A percentile compares a stretch with the other conserved stretches of the same genome.
Evolutionary conservation across 2,113 vertebrate species (phyloP).

Genomic region (Gobius niger): DNA sequence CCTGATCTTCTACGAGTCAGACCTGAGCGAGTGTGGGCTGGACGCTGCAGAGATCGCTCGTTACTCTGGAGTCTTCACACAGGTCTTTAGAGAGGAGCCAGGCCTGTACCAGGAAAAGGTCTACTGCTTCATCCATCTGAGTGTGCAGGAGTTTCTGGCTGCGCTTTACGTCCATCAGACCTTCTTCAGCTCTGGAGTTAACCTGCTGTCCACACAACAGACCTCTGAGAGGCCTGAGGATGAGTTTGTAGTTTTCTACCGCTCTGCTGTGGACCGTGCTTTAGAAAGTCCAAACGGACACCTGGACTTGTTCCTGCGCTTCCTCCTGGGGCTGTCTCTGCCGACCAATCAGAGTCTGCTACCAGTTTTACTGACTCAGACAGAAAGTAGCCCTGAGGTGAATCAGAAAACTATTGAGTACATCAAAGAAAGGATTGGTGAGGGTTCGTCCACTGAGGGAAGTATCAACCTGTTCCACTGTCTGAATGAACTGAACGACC

Average conservation of each 20-base stretch:
- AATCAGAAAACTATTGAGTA: not conserved
- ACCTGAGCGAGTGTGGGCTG: conserved; percentile 14
- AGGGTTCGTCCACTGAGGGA: conserved; percentile 15
- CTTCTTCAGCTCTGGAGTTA: conserved; percentile 32
- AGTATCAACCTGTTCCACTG: conserved; percentile 32
- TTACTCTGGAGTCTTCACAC: conserved; percentile 29
- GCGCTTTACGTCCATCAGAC: conserved; percentile 47
- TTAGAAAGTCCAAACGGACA: conserved; percentile 46
- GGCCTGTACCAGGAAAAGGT: too few species aligned
- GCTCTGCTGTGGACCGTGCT: conserved; percentile 33
- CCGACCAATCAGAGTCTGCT: conserved; percentile 25
- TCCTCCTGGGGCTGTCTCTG: conserved; percentile 42
- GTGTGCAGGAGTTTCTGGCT: conserved; percentile 51
- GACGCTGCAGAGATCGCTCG: conserved; percentile 2
- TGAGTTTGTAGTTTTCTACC: not conserved
- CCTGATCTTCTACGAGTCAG: conserved; percentile 22
- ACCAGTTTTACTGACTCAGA: not conserved
- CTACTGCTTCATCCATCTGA: conserved; percentile 39
- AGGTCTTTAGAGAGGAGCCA: too few species aligned
- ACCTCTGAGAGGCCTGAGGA: not conserved
- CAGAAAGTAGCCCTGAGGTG: not conserved
- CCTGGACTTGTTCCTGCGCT: conserved; percentile 41
- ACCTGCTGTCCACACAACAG: conserved; percentile 17
- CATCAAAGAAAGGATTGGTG: conserved; percentile 29
- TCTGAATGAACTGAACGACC: conserved; percentile 17